Evolutionary conservation across 1,140 invertebrate species (phyloP).

Genomic region (Andrena cerasifolii): DNA sequence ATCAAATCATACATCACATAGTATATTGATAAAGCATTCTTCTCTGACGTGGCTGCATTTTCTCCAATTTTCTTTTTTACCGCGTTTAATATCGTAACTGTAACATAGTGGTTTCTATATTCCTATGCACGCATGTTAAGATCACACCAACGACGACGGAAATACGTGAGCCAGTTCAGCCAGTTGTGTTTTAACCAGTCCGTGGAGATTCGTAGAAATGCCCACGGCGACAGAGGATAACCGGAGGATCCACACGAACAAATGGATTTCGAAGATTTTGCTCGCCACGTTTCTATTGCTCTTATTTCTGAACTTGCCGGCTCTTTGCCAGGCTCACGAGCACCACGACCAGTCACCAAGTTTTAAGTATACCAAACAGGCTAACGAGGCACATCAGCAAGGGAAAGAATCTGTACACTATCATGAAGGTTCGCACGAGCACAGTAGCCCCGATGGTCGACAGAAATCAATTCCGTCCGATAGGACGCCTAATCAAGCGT

Average conservation of each 20-base stretch:
- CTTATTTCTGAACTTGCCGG: slow-evolving; percentile 79
- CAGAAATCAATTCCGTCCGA: slow-evolving; percentile 30
- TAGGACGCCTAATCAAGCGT: slow-evolving; percentile 83
- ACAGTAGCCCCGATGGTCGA: slow-evolving; percentile 25
- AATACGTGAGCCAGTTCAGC: background rate
- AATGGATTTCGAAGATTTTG: slow-evolving; percentile 47
- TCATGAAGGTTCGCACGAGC: slow-evolving; percentile 69
- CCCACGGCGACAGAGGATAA: slow-evolving; percentile 25
- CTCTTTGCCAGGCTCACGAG: slow-evolving; percentile 73
- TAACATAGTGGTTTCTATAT: background rate
- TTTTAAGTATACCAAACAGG: slow-evolving; percentile 89
- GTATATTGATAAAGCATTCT: background rate
- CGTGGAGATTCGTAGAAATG: slow-evolving; percentile 9
- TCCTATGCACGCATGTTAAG: slow-evolving; percentile 43
- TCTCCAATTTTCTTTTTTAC: too few species aligned
- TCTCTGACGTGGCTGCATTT: background rate
- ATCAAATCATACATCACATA: background rate
- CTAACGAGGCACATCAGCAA: slow-evolving; percentile 84
- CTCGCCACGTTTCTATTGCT: slow-evolving; percentile 66
- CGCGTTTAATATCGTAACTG: background rate
- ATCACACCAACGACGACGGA: background rate
- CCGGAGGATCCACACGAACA: background rate
- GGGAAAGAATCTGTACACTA: slow-evolving; percentile 76
- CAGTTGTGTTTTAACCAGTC: background rate
- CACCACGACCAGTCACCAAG: slow-evolving; percentile 84